Evolutionary conservation across 1,140 invertebrate genomes (phyloP).

Genomic region (Cydia splendana): DNA sequence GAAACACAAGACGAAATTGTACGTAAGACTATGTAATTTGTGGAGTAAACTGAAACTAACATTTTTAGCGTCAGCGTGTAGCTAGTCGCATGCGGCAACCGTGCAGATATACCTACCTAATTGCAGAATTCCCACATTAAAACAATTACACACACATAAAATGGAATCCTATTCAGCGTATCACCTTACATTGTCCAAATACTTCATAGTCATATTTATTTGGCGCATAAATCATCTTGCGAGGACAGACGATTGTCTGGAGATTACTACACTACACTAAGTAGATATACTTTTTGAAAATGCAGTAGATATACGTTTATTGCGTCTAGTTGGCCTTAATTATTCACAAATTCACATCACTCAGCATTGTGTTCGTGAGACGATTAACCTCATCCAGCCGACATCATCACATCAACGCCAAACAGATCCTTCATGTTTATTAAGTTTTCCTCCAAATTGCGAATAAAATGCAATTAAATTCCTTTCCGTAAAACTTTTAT

Average conservation of each 20-base stretch:
- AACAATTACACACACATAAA: not conserved
- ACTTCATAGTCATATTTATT: not conserved
- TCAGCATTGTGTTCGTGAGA: not conserved
- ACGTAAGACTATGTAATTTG: too few relatives aligned
- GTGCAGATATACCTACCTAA: too few relatives aligned
- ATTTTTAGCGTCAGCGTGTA: too few relatives aligned
- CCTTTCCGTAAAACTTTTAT: too few relatives aligned
- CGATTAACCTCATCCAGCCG: not conserved
- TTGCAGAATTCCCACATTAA: not conserved
- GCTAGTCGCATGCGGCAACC: too few relatives aligned
- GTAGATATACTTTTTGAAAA: not conserved
- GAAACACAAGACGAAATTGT: too few relatives aligned
- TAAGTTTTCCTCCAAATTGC: not conserved
- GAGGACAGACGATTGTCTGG: not conserved
- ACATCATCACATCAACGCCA: not conserved
- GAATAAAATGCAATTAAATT: not conserved
- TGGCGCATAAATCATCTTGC: not conserved
- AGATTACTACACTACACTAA: too few relatives aligned
- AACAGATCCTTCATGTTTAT: not conserved
- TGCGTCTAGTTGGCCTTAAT: not conserved
- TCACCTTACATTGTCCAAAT: slow-evolving; percentile 1
- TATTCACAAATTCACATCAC: slow-evolving; percentile 3
- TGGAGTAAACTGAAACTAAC: too few relatives aligned
- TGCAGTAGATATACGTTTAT: not conserved
- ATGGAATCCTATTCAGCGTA: not conserved